Evolutionary conservation across 2,888 invertebrate species (phyloP).

Genomic region (Augochlorella aurata): DNA sequence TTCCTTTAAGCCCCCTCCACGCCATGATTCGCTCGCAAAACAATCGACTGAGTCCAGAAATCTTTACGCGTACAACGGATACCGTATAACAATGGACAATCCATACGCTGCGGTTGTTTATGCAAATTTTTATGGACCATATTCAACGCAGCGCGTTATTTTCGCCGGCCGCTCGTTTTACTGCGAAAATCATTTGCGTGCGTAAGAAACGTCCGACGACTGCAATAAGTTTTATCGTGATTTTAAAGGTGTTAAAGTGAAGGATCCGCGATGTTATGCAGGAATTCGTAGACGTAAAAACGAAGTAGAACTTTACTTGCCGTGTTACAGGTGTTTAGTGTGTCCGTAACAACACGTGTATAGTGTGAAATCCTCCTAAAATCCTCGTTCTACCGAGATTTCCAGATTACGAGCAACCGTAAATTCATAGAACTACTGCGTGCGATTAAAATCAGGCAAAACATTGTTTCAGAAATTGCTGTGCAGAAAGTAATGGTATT

Average conservation of each 20-base stretch:
- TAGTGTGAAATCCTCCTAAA: neutral
- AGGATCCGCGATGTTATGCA: neutral
- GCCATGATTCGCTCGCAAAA: neutral
- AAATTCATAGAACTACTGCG: too few species aligned
- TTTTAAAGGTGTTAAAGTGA: neutral
- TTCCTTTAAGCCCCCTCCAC: neutral
- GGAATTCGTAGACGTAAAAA: neutral
- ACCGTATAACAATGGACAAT: neutral
- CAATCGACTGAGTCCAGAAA: neutral
- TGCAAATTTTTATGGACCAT: neutral
- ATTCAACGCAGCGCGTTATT: too few species aligned
- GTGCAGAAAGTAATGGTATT: too few species aligned
- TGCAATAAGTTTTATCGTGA: neutral
- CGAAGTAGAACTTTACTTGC: neutral
- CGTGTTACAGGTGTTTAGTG: neutral
- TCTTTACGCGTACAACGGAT: neutral
- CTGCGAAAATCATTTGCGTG: too few species aligned
- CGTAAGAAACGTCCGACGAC: too few species aligned
- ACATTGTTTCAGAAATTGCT: too few species aligned
- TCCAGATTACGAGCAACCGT: neutral
- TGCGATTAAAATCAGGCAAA: neutral
- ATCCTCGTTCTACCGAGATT: neutral
- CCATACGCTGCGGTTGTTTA: neutral
- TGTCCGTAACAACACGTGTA: neutral
- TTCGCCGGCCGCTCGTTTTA: too few species aligned